phyloP scores from a whole-genome alignment of 2,888 invertebrate species.

The Exocentrus adspersus region DNA sequence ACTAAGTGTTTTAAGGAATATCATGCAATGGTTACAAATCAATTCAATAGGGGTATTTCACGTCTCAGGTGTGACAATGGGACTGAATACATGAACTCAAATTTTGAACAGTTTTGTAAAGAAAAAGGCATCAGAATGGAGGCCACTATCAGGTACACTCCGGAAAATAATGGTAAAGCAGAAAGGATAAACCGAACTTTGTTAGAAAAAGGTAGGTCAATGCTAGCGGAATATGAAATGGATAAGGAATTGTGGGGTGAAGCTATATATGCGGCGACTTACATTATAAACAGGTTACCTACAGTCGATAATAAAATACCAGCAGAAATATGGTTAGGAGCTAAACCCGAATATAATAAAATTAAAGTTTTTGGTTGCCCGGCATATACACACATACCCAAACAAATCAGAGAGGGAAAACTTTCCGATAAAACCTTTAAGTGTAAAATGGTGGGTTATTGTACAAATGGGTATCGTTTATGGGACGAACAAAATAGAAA shows the following conservation, averaged over 20 bases:
- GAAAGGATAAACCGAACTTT: slow-evolving; percentile 20
- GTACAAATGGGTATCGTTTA: slow-evolving; percentile 13
- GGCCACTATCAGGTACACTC: slow-evolving; percentile 9
- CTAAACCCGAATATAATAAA: background rate
- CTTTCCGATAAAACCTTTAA: background rate
- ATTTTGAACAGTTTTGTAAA: background rate
- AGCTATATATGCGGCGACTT: slow-evolving; percentile 5
- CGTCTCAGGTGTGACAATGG: background rate
- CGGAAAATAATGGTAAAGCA: slow-evolving; percentile 17
- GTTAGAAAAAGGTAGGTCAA: slow-evolving; percentile 12
- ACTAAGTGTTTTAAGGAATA: background rate
- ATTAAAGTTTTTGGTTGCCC: background rate
- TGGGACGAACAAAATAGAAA: slow-evolving; percentile 4
- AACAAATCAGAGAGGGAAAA: background rate
- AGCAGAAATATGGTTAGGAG: background rate
- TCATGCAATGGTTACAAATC: background rate
- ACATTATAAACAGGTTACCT: slow-evolving; percentile 24
- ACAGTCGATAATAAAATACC: background rate
- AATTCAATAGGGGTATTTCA: background rate
- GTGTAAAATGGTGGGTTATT: slow-evolving; percentile 5
- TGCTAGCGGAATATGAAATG: slow-evolving; percentile 3
- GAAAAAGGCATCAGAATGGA: background rate
- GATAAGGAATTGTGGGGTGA: slow-evolving; percentile 21
- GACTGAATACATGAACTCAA: background rate
- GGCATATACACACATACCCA: background rate